phyloP scores from a whole-genome alignment of 2,113 vertebrate genomes.

The Psilopsiagon aymara region DNA sequence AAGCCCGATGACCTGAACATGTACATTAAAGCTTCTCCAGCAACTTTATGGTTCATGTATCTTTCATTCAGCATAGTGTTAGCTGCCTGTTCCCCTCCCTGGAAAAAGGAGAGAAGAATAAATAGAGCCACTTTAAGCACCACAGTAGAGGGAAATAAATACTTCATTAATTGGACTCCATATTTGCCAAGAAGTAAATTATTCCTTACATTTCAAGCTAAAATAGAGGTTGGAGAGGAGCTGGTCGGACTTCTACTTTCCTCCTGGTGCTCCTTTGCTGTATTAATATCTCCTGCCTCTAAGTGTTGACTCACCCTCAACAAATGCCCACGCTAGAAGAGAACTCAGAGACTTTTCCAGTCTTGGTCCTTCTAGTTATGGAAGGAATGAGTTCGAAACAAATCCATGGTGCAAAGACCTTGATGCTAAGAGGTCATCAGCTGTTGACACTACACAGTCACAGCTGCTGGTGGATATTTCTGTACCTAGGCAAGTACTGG shows the following conservation, averaged over 20 bases:
- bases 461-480: neutral
- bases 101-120: neutral
- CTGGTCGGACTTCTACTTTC: neutral
- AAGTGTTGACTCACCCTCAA: neutral
- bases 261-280: neutral
- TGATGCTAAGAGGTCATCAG: fast-evolving
- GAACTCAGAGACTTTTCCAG: neutral
- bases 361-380: neutral
- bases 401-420: neutral
- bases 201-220: slow-evolving; percentile 18
- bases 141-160: slow-evolving; percentile 12
- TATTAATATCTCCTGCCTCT: neutral
- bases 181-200: slow-evolving; percentile 20
- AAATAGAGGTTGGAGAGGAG: neutral
- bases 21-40: neutral
- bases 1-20: neutral
- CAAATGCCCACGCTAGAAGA: neutral
- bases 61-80: slow-evolving; percentile 7
- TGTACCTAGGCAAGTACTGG: neutral
- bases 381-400: neutral
- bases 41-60: slow-evolving; percentile 30
- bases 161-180: neutral
- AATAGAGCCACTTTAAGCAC: neutral
- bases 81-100: neutral
- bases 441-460: neutral